phyloP scores from a whole-genome alignment of 2,113 vertebrate genomes.

The Hyla sarda region DNA sequence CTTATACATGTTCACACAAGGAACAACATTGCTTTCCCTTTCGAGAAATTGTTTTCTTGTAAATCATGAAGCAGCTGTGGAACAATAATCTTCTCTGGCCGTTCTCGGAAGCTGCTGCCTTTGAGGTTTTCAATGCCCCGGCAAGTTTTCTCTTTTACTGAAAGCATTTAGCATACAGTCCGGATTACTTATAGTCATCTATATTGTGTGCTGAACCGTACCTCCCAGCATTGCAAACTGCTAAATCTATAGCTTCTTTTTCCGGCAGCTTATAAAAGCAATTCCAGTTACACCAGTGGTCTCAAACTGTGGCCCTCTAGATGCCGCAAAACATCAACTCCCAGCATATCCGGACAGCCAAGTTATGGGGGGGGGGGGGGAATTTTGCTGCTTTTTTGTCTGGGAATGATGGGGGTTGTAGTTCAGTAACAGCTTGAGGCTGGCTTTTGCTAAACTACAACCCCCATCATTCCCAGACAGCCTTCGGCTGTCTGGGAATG shows the following conservation, averaged over 20 bases:
- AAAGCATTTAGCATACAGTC: not conserved
- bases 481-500: no score
- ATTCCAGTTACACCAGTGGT: no score
- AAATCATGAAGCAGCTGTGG: slow-evolving; percentile 55
- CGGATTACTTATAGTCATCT: not conserved
- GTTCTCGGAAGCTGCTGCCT: slow-evolving; percentile 44
- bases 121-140: not conserved
- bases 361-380: no score
- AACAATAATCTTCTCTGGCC: slow-evolving; percentile 48
- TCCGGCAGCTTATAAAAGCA: not conserved
- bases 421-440: no score
- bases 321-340: no score
- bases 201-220: not conserved
- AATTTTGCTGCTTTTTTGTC: no score
- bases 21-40: slow-evolving; percentile 50
- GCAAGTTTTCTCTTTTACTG: not conserved
- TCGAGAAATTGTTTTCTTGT: slow-evolving; percentile 60
- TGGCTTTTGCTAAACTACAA: no score
- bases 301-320: no score
- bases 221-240: not conserved
- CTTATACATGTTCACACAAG: slow-evolving; percentile 59
- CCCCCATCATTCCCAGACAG: no score
- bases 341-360: no score
- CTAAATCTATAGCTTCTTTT: not conserved
- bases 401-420: no score